These are phyloP conservation scores for Rotaria magnacalcarata DNA, from an alignment of 2,888 invertebrate genomes.

Conservation along the genomic window DNA sequence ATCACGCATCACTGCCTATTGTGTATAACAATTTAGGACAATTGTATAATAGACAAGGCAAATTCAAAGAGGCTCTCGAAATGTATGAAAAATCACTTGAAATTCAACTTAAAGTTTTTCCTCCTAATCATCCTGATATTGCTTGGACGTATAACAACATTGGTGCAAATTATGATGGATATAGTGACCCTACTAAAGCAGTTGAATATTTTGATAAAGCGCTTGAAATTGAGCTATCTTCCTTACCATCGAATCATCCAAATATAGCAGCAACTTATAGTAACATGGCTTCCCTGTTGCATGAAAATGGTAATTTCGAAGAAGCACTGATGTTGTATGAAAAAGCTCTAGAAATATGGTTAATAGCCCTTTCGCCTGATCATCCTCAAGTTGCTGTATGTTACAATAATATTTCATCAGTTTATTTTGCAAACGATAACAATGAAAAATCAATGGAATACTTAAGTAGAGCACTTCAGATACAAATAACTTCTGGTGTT, in stretches of 20 bases:
- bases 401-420: neutral
- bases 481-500: neutral
- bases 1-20: neutral
- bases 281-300: neutral
- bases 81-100: too few species aligned
- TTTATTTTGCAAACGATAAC: neutral
- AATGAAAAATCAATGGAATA: conserved; percentile 7
- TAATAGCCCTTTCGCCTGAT: neutral
- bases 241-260: too few species aligned
- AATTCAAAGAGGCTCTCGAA: too few species aligned
- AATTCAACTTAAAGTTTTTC: too few species aligned
- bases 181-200: too few species aligned
- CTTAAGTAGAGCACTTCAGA: neutral
- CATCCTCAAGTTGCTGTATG: neutral
- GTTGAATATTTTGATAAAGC: too few species aligned
- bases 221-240: too few species aligned
- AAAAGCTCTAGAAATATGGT: neutral
- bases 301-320: neutral
- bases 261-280: neutral
- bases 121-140: too few species aligned
- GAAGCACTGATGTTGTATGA: neutral
- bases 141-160: too few species aligned
- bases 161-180: too few species aligned
- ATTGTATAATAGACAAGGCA: too few species aligned
- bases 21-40: too few species aligned